These are phyloP conservation scores for Caradrina kadenii DNA, from an alignment of 2,888 invertebrate species.

Conservation along the genomic window DNA sequence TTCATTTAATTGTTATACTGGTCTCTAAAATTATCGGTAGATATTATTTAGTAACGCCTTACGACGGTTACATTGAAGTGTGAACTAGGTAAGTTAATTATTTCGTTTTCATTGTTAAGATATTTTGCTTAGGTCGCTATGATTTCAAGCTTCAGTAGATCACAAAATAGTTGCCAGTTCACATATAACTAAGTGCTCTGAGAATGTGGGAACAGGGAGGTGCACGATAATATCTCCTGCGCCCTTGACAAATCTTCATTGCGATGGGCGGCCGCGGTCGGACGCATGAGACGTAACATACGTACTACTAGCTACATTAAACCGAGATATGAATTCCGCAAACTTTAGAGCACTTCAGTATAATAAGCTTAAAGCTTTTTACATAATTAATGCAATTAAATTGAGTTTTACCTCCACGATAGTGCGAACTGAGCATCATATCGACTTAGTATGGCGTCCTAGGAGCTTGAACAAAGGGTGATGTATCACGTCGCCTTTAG, in stretches of 20 bases:
- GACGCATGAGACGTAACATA: no score
- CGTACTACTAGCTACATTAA: not conserved
- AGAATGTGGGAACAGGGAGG: no score
- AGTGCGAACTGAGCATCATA: not conserved
- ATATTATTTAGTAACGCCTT: no score
- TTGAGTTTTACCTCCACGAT: not conserved
- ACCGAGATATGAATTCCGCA: constrained; percentile 14
- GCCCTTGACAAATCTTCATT: no score
- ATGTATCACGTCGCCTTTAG: no score
- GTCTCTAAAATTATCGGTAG: no score
- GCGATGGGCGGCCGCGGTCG: no score
- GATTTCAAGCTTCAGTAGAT: not conserved
- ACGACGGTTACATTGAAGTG: no score
- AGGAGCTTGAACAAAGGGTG: no score
- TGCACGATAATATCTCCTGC: no score
- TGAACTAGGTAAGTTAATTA: not conserved
- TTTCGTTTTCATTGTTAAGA: not conserved
- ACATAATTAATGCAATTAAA: constrained; percentile 9
- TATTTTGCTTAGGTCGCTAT: not conserved
- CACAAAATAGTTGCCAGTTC: not conserved
- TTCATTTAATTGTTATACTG: no score
- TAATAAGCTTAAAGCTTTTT: constrained; percentile 8
- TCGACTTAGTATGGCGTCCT: no score
- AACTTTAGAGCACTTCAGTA: constrained; percentile 24
- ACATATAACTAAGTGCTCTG: not conserved